These are phyloP conservation scores for Cerastis rubricosa DNA, from an alignment of 2,888 invertebrate genomes.

Conservation along the genomic window DNA sequence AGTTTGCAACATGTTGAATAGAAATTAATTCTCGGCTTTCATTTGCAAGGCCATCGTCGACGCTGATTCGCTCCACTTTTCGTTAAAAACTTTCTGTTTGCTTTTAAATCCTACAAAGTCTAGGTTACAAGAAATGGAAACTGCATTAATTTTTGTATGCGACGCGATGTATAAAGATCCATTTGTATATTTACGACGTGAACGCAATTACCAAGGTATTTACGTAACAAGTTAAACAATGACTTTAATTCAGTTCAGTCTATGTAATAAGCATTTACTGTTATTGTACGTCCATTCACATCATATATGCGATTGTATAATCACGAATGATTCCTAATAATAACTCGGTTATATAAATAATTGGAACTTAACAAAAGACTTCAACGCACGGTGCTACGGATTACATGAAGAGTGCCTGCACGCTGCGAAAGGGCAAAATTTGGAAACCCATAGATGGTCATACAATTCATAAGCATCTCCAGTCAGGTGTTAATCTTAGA, in stretches of 20 bases:
- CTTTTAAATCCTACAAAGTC: constrained; percentile 61
- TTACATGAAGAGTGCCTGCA: constrained; percentile 38
- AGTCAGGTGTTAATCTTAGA: background rate
- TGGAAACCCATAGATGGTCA: background rate
- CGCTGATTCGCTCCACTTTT: constrained; percentile 78
- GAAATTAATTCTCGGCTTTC: constrained; percentile 78
- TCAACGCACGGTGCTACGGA: constrained; percentile 77
- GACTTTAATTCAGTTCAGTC: constrained; percentile 53
- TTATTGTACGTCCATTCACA: constrained; percentile 45
- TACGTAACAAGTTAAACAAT: constrained; percentile 62
- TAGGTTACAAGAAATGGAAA: constrained; percentile 51
- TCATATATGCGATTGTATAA: constrained; percentile 36
- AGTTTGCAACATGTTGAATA: constrained; percentile 64
- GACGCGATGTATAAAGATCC: constrained; percentile 28
- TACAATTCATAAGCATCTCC: background rate
- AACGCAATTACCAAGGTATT: constrained; percentile 56
- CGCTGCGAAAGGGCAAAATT: constrained; percentile 45
- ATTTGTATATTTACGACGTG: constrained; percentile 39
- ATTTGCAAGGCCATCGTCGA: constrained; percentile 73
- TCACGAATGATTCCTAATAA: constrained; percentile 34
- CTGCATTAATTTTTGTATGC: constrained; percentile 34
- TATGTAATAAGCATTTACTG: constrained; percentile 46
- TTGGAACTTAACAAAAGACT: constrained; percentile 78
- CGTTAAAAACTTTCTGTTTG: constrained; percentile 76
- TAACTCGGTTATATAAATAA: constrained; percentile 45